phyloP scores from a whole-genome alignment of 2,888 invertebrate species.

The Boloria euphrosyne region DNA sequence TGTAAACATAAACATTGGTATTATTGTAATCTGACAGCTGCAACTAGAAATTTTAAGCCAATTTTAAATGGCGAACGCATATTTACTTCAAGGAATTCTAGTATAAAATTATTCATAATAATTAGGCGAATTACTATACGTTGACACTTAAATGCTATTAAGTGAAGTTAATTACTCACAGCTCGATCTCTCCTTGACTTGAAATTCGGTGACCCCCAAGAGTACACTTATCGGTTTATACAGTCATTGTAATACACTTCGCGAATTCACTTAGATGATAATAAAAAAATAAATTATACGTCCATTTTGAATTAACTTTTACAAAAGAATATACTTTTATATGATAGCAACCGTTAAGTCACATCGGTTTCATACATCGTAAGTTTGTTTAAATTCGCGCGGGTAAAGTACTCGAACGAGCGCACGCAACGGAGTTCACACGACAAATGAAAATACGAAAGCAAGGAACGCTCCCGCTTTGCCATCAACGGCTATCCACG shows the following conservation, averaged over 20 bases:
- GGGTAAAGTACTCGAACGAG: slow-evolving; percentile 41
- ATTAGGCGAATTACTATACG: slow-evolving; percentile 43
- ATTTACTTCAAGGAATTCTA: slow-evolving; percentile 48
- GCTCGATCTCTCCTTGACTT: slow-evolving; percentile 44
- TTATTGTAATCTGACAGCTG: too few species aligned
- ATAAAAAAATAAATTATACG: background rate
- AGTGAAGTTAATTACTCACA: slow-evolving; percentile 46
- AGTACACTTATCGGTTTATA: slow-evolving; percentile 38
- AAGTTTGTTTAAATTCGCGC: slow-evolving; percentile 42
- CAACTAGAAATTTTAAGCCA: slow-evolving; percentile 25
- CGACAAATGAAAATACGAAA: slow-evolving; percentile 58
- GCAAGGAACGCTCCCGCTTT: slow-evolving; percentile 54
- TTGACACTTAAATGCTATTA: slow-evolving; percentile 39
- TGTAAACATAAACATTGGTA: too few species aligned
- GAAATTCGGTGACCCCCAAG: slow-evolving; percentile 43
- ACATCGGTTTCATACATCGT: slow-evolving; percentile 55
- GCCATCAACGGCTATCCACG: slow-evolving; percentile 49
- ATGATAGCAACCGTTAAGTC: slow-evolving; percentile 43
- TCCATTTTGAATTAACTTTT: background rate
- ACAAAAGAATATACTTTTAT: background rate
- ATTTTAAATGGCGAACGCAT: slow-evolving; percentile 30
- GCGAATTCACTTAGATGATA: slow-evolving; percentile 24
- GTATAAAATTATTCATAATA: slow-evolving; percentile 46
- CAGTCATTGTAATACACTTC: slow-evolving; percentile 37
- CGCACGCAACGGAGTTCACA: slow-evolving; percentile 54